Conservation (phyloP, 1,140 invertebrate genomes). For the Aphidius gifuensis region DNA sequence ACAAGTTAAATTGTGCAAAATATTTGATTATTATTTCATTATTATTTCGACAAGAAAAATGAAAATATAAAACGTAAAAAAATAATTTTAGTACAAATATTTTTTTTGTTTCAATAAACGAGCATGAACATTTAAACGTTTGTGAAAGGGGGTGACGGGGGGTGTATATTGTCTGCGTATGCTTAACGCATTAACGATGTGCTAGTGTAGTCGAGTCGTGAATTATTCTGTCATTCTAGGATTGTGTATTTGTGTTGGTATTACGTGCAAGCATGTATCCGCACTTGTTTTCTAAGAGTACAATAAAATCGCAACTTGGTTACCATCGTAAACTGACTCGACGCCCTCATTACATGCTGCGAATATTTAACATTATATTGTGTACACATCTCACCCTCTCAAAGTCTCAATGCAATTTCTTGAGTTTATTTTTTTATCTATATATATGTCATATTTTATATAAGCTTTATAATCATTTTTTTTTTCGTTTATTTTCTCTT, state of each 20-base stretch:
- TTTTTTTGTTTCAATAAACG: too few relatives aligned
- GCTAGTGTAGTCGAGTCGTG: slow-evolving; percentile 25
- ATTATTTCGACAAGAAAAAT: too few relatives aligned
- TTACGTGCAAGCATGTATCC: slow-evolving; percentile 27
- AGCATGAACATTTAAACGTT: too few relatives aligned
- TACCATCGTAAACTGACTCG: slow-evolving; percentile 16
- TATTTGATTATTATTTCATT: too few relatives aligned
- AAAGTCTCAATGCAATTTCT: too few relatives aligned
- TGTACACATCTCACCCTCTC: background rate
- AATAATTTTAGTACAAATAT: too few relatives aligned
- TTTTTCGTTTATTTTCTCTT: too few relatives aligned
- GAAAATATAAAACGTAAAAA: too few relatives aligned
- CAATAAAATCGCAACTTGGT: slow-evolving; percentile 24
- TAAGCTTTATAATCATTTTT: too few relatives aligned
- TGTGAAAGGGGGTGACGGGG: background rate
- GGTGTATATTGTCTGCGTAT: slow-evolving; percentile 18
- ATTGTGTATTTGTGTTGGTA: slow-evolving; percentile 21
- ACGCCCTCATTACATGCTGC: slow-evolving; percentile 6
- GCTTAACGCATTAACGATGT: slow-evolving; percentile 27
- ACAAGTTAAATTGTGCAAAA: too few relatives aligned
- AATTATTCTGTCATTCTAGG: slow-evolving; percentile 28
- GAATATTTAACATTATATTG: slow-evolving; percentile 3
- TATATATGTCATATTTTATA: too few relatives aligned
- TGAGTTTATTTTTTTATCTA: too few relatives aligned
- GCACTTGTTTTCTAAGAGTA: slow-evolving; percentile 26